A percentile compares a stretch with the other conserved stretches of the same genome.
Conservation (phyloP, 2,888 invertebrate genomes). For the Crocallis elinguaria region DNA sequence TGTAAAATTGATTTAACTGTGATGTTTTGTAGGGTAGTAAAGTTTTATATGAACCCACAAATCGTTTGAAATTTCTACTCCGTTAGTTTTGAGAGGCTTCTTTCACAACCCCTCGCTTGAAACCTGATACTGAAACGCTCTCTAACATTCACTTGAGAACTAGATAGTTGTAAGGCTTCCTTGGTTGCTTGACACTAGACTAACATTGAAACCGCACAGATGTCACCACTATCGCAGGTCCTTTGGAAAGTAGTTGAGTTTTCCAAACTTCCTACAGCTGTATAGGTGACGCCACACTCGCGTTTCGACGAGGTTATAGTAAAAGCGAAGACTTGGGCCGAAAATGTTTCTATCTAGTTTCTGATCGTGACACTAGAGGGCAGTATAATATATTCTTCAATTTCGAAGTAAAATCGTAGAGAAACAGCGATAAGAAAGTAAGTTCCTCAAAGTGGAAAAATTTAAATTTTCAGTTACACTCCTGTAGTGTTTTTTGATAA, state of each 20-base stretch:
- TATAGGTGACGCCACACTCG: conserved; percentile 25
- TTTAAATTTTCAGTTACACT: no score
- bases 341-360: not conserved
- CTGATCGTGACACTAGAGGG: conserved; percentile 12
- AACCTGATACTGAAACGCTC: conserved; percentile 22
- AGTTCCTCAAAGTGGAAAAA: no score
- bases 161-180: conserved; percentile 9
- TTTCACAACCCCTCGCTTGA: conserved; percentile 25
- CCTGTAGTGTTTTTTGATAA: no score
- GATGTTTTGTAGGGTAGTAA: conserved; percentile 41
- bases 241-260: not conserved
- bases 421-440: no score
- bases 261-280: not conserved
- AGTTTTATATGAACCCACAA: conserved; percentile 44
- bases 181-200: not conserved
- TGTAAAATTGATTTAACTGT: conserved; percentile 43
- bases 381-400: no score
- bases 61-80: conserved; percentile 43
- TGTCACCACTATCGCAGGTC: conserved; percentile 3
- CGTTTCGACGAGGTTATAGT: conserved; percentile 2
- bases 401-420: no score
- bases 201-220: not conserved
- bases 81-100: conserved; percentile 38
- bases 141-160: conserved; percentile 14
- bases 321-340: not conserved